Evolutionary conservation across 1,140 invertebrate species (phyloP), one percentile per base, ranked within the genome.

Genomic region (Micrasema minimum): DNA sequence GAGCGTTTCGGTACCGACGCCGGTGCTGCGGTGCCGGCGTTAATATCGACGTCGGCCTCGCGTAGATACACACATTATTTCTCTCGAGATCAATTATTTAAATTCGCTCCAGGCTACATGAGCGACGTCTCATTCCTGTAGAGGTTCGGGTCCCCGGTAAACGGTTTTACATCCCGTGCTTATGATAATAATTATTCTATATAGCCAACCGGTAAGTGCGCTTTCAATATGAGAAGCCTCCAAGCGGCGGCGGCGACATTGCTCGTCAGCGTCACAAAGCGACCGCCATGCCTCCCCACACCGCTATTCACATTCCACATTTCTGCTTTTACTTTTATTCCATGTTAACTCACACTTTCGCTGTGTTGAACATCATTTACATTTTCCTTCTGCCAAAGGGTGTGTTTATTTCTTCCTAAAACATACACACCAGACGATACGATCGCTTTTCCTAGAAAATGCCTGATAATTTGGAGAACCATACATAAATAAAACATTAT

Each of bases 171-270:
- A 59, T 4, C 37, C 55, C 55, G 5, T 59, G 55, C 38, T 59
- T 59, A 59, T 18, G 20, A 53, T 59, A 41, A 57, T 57, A 37
- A 59, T 59, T 59, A 59, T 59, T 59, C 35, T 41, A 41, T 41
- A 59, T 0, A 38, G 55, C 14, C 37, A 59, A 16, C 26, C 9
- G n/a, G 26, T 4, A 55, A 55, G 51, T 55, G 26, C 26, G 51
- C 26, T 37, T 55, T 37, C 51, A 55, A 55, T 55, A 26, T 55
- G 51, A 37, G 51, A 55, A 12, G 12, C 51, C 26, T 5, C 26
- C 22, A 14, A 9, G 6, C n/a, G n/a, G n/a, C n/a, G n/a, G n/a
- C n/a, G 26, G 14, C 12, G 51, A 26, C n/a, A 7, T 23, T 14
- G 51, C 26, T 31, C 14, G 22, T 26, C 11, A 55, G 22, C 7